A percentile compares a stretch with the other conserved stretches of the same genome.
Conservation (phyloP, 2,113 vertebrate species). For the Neogale vison region DNA sequence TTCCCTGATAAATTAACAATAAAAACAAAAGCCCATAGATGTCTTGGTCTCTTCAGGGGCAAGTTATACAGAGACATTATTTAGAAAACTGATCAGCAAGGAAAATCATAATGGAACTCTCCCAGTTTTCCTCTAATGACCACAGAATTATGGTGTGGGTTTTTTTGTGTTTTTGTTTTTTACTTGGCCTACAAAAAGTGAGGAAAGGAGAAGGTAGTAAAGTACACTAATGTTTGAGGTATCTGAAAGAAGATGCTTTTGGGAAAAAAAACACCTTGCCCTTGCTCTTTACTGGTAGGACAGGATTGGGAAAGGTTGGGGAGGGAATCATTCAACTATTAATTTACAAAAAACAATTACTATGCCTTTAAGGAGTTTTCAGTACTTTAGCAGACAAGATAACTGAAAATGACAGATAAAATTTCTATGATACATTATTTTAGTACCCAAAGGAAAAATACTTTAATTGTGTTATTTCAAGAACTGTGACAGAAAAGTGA, state of each 20-base stretch:
- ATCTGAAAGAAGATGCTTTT: not conserved
- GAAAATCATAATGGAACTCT: not conserved
- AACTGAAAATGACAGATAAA: not conserved
- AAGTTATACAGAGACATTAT: slow-evolving; percentile 10
- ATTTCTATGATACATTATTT: not conserved
- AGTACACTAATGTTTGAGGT: not conserved
- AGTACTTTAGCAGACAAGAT: not conserved
- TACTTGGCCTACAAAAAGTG: not conserved
- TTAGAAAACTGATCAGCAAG: not conserved
- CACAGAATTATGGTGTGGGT: not conserved
- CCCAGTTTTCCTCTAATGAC: slow-evolving; percentile 13
- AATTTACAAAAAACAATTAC: not conserved
- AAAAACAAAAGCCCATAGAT: not conserved
- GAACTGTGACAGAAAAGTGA: not conserved
- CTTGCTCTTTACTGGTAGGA: not conserved
- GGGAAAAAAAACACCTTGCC: not conserved
- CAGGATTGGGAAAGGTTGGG: not conserved
- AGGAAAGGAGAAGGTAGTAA: not conserved
- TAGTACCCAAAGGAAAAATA: not conserved
- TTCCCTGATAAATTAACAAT: not conserved
- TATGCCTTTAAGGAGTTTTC: not conserved
- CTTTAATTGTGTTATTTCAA: not conserved
- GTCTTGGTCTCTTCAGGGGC: not conserved
- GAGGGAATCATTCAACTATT: not conserved
- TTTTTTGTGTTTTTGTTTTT: not conserved